Conservation (phyloP, 2,113 vertebrate species). For the Butastur rufipennis region DNA sequence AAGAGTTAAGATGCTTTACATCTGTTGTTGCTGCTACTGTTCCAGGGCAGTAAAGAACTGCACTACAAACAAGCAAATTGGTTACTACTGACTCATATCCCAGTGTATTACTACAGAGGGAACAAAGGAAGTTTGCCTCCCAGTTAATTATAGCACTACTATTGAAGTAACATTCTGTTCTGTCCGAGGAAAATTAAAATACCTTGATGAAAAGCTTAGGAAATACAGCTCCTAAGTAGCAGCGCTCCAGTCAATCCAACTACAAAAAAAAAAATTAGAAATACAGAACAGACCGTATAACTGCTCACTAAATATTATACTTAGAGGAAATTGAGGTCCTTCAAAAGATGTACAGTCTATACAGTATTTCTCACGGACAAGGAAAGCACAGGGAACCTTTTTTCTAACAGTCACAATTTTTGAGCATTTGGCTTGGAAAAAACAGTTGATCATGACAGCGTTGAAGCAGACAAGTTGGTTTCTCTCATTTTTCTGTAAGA, state of each 20-base stretch:
- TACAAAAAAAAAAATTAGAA: neutral
- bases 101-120: neutral
- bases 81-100: conserved; percentile 45
- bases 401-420: neutral
- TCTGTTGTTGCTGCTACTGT: neutral
- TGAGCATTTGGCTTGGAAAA: neutral
- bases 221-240: neutral
- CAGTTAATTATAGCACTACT: conserved; percentile 24
- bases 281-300: neutral
- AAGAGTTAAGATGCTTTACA: neutral
- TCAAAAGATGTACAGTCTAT: neutral
- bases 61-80: neutral
- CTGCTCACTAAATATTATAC: neutral
- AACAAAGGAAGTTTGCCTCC: conserved; percentile 28
- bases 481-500: neutral
- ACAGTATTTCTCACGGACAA: neutral
- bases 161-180: conserved; percentile 13
- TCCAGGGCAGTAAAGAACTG: neutral
- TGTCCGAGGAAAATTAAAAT: neutral
- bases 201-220: neutral
- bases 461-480: neutral
- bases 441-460: neutral
- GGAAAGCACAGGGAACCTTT: neutral
- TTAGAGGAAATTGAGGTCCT: neutral
- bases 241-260: neutral